These are phyloP conservation scores for Cephus spinipes DNA, from an alignment of 2,888 invertebrate species.

Conservation along the genomic window DNA sequence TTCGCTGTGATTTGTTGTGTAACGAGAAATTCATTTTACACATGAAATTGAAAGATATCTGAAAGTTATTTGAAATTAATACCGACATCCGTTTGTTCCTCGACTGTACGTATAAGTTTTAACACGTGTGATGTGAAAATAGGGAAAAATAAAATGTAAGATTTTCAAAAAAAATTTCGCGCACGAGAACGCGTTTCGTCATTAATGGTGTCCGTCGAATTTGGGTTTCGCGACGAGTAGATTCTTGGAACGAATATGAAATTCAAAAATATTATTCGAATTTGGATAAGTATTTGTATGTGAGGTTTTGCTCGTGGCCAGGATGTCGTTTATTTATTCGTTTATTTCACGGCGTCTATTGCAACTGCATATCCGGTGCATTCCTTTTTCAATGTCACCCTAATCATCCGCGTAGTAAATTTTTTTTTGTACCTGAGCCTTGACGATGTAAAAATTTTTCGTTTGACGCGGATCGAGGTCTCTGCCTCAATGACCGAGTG, in stretches of 20 bases:
- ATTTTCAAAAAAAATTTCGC: not conserved
- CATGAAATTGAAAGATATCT: no score
- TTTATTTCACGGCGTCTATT: not conserved
- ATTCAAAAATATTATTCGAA: not conserved
- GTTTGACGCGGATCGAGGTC: not conserved
- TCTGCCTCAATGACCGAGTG: not conserved
- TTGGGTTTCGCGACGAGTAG: not conserved
- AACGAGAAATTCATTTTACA: no score
- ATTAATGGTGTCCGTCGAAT: not conserved
- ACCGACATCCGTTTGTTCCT: not conserved
- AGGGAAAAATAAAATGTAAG: no score
- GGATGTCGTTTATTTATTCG: conserved; percentile 7
- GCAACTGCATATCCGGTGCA: not conserved
- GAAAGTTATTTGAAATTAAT: not conserved
- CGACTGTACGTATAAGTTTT: not conserved
- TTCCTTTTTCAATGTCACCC: not conserved
- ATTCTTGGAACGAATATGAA: not conserved
- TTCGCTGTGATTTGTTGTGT: no score
- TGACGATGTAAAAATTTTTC: not conserved
- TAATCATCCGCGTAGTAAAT: not conserved
- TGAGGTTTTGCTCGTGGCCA: not conserved
- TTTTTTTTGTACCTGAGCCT: not conserved
- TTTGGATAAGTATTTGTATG: not conserved
- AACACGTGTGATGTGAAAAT: not conserved
- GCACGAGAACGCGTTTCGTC: not conserved